Conservation (phyloP, 2,113 vertebrate species). For the Actinemys pallida region DNA sequence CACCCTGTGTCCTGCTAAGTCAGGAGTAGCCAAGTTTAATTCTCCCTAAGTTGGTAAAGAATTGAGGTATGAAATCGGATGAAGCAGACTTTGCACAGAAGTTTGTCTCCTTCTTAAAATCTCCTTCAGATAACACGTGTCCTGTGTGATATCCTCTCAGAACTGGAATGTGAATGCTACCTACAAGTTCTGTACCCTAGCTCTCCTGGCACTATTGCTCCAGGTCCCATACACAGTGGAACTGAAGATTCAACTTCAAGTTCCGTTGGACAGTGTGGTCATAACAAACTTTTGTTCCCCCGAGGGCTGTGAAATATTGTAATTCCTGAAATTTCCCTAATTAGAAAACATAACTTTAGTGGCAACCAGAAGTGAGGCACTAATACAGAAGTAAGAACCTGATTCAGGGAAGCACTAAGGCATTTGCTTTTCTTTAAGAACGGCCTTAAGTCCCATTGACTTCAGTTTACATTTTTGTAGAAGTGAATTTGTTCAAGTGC, state of each 20-base stretch:
- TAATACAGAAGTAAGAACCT: background rate
- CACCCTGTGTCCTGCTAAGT: background rate
- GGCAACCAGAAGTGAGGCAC: background rate
- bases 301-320: background rate
- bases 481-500: background rate
- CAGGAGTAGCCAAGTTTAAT: background rate
- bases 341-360: background rate
- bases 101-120: background rate
- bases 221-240: background rate
- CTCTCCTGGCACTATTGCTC: background rate
- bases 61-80: background rate
- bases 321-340: background rate
- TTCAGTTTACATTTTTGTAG: background rate
- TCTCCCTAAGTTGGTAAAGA: background rate
- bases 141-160: background rate
- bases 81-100: background rate
- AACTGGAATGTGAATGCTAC: fast-evolving
- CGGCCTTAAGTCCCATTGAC: background rate
- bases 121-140: background rate
- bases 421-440: background rate
- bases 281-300: background rate
- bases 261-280: background rate
- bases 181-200: fast-evolving
- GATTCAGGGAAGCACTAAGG: background rate
- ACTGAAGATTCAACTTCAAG: background rate